Evolutionary conservation across 2,797 vertebrate genomes (phyloP), one percentile per base, ranked within the genome.

Genomic region (Glossophaga mutica): DNA sequence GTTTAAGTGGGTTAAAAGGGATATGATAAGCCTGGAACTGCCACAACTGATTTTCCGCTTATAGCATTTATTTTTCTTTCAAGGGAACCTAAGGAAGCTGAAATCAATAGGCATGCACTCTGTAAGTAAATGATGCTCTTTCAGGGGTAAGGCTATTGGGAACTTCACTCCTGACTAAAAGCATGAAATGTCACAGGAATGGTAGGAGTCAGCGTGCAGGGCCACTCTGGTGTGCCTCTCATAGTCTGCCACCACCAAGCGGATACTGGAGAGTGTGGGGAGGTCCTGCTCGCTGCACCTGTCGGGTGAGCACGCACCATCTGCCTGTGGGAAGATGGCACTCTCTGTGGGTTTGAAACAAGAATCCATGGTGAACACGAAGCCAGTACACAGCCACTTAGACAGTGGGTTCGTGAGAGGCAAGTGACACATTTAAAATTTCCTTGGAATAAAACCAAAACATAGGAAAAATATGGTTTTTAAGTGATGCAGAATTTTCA

Each of bases 391-490:
- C 19, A 87, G 57, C 24, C 74, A 68, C 22, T 42, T 90, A 59
- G 37, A 74, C 37, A 83, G 16, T 34, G 44, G 94, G 44, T 81
- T 79, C 1, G 2, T 79, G 78, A 86, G 15, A 87, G 32, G 74
- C 1, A 0, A 14, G 18, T 57, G 65, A 83, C 46, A 70, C 37
- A 79, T 86, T 22, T 83, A 2, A 59, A 76, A 42, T 9, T 68
- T 96, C 44, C 44, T 92, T 82, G 42, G 32, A 67, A 15, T 59
- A 83, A 95, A 91, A 67, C 16, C 22, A 74, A 92, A 85, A n/a
- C 44, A 6, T 39, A 18, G 46, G 29, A 16, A 32, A 94, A 65
- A 77, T 74, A 22, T 4, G 59, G 55, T 48, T 57, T 42, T 94
- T 32, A 83, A 87, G 32, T 77, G 21, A 19, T 37, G 21, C 4